Percentiles rank a stretch among this genome's conserved stretches.
phyloP scores from a whole-genome alignment of 2,888 invertebrate genomes.

The Scaptomyza polygonia region DNA sequence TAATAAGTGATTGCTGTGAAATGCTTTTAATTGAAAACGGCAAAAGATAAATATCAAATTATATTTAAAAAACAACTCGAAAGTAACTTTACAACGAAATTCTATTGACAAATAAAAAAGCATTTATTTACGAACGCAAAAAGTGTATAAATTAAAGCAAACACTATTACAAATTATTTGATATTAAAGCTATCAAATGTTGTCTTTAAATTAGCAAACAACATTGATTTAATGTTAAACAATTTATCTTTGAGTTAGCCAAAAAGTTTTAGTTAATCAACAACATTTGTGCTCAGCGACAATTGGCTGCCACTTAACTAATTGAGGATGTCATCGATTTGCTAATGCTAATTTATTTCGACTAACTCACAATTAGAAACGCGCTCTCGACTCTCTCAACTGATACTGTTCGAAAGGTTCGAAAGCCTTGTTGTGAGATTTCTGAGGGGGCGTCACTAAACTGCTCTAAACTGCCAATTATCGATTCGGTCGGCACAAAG shows the following conservation, averaged over 20 bases:
- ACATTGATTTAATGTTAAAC: neutral
- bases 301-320: constrained; percentile 39
- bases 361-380: constrained; percentile 59
- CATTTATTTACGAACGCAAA: too few species aligned
- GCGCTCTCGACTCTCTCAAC: constrained; percentile 51
- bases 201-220: neutral
- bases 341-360: constrained; percentile 45
- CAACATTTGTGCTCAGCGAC: constrained; percentile 41
- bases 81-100: too few species aligned
- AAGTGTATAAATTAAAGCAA: too few species aligned
- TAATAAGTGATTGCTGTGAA: constrained; percentile 12
- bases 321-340: constrained; percentile 68
- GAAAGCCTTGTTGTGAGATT: constrained; percentile 66
- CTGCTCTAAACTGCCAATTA: constrained; percentile 54
- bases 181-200: neutral
- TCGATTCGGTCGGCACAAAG: constrained; percentile 31
- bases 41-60: neutral
- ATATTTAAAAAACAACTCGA: neutral
- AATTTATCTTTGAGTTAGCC: neutral
- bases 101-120: too few species aligned
- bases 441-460: constrained; percentile 51
- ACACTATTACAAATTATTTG: neutral
- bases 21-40: neutral
- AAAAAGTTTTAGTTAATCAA: constrained; percentile 23
- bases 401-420: constrained; percentile 58